These are phyloP conservation scores for Iselma pallidipennis DNA, from an alignment of 2,888 invertebrate genomes.

Conservation along the genomic window DNA sequence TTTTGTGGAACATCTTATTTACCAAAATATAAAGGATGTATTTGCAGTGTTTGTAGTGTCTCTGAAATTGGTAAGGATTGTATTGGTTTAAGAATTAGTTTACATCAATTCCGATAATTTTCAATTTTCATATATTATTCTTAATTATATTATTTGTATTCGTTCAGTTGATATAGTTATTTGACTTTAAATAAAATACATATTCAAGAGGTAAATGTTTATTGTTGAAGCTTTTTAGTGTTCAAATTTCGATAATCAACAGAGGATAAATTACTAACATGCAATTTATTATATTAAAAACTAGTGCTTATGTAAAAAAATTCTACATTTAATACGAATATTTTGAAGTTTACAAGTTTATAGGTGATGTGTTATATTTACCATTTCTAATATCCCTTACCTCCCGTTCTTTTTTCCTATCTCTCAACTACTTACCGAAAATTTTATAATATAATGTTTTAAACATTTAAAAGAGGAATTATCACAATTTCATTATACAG, in stretches of 20 bases:
- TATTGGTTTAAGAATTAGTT: constrained; percentile 84
- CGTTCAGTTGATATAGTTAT: constrained; percentile 2
- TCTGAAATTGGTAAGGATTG: constrained; percentile 91
- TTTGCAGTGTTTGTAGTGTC: constrained; percentile 86
- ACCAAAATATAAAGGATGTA: constrained; percentile 81
- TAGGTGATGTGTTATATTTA: neutral
- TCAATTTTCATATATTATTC: neutral
- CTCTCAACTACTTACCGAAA: constrained; percentile 3
- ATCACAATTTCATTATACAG: constrained; percentile 14
- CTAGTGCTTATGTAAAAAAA: constrained; percentile 18
- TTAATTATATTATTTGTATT: constrained; percentile 3
- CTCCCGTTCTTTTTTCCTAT: neutral
- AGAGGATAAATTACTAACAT: constrained; percentile 19
- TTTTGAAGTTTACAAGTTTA: neutral
- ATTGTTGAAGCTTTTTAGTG: constrained; percentile 20
- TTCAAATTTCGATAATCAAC: constrained; percentile 10
- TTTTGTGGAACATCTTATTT: constrained; percentile 87
- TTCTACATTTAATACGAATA: constrained; percentile 10
- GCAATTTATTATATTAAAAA: constrained; percentile 15
- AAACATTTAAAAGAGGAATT: constrained; percentile 2
- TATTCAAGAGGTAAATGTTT: constrained; percentile 17
- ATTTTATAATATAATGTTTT: constrained; percentile 4
- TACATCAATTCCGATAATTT: constrained; percentile 64
- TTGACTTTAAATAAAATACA: constrained; percentile 4
- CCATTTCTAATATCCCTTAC: neutral